Evolutionary conservation across 2,888 invertebrate genomes (phyloP), one percentile per base, ranked within the genome.

Genomic region (Xylocampa areola): DNA sequence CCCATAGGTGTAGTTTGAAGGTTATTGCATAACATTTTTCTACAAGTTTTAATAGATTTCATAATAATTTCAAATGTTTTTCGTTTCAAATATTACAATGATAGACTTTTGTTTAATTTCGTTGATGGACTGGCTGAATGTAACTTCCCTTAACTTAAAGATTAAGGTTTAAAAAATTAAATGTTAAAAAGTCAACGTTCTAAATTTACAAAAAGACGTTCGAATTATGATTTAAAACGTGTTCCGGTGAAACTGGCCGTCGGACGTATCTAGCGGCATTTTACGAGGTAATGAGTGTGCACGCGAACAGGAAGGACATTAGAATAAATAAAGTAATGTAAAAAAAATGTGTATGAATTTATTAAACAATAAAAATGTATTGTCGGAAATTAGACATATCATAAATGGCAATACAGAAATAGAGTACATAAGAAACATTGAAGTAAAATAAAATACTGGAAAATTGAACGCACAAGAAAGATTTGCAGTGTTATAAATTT

Each of bases 141-240:
- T 53, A 63, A 57, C 58, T 45, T 64, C 39, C 68, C 57, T 60
- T 53, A 41, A 23, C 23, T 21, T 44, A 59, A 55, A 70, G 59
- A 49, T 68, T 52, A 32, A 60, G 37, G 23, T 53, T 47, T 53
- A 60, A 49, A 76, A 78, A 81, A 78, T 75, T 81, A 86, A 81
- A 85, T 81, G 79, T 81, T 74, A 82, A 87, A 89, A 89, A 91
- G 89, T 87, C 87, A 86, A 91, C 87, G 92, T 90, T 91, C 92
- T 86, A 92, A 89, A 92, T 91, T 92, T 85, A 88, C 13, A 36
- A 92, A 91, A 90, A 90, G 73, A 59, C 88, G 91, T 89, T 91
- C 91, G 90, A 92, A 93, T 91, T 94, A 93, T 93, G 92, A 93
- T 94, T 93, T 92, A 91, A 92, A 94, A 94, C 94, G 90, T 93